Evolutionary conservation across 2,888 invertebrate genomes (phyloP).

Genomic region (Platycheirus albimanus): DNA sequence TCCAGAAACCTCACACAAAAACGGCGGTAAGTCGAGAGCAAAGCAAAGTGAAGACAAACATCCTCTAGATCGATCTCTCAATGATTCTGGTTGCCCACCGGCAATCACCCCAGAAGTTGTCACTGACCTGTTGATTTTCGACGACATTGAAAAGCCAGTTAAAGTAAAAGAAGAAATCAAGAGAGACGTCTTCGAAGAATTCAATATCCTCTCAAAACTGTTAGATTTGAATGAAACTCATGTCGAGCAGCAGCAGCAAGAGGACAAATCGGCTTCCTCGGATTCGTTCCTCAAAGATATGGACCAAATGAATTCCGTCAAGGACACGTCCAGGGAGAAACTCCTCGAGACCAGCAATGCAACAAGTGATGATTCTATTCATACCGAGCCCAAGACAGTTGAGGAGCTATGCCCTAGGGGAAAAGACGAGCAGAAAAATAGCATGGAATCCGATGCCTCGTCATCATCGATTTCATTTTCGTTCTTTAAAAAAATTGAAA

Average conservation of each 20-base stretch:
- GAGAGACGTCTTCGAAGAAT: not conserved
- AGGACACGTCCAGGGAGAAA: conserved; percentile 28
- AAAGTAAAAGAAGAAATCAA: not conserved
- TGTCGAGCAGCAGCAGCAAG: not conserved
- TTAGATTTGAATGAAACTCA: not conserved
- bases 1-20: not conserved
- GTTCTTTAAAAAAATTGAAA: conserved; percentile 29
- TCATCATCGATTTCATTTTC: conserved; percentile 47
- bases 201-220: not conserved
- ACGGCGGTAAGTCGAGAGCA: too few relatives aligned
- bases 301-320: not conserved
- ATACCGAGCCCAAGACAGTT: not conserved
- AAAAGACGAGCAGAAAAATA: not conserved
- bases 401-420: not conserved
- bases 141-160: not conserved
- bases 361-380: conserved; percentile 23
- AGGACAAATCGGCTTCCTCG: conserved; percentile 2
- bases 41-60: conserved; percentile 9
- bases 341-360: conserved; percentile 14
- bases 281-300: conserved; percentile 49
- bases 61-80: conserved; percentile 38
- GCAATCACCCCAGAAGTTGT: conserved; percentile 38
- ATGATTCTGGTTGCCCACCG: conserved; percentile 25
- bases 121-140: conserved; percentile 17
- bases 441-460: not conserved